Evolutionary conservation across 2,113 vertebrate species (phyloP), one percentile per base, ranked within the genome.

Genomic region (Scolopax mira): DNA sequence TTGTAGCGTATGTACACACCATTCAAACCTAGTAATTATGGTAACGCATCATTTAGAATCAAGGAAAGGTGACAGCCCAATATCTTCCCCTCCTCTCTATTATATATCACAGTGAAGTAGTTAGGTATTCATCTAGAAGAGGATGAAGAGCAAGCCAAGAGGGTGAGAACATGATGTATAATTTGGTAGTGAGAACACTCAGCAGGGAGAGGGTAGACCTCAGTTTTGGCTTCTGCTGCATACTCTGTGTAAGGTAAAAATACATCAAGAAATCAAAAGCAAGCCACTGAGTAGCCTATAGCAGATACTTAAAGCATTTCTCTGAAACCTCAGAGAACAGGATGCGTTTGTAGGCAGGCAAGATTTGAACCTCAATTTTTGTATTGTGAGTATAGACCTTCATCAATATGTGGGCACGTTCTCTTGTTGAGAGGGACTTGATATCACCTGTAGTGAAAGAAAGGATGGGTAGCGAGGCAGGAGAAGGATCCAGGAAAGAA

Each of bases 1-100:
- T 24, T 0, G 0, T 7, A 54, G 18, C 12, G 16, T 4, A 0
- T 39, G 6, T 0, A 30, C 35, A 0, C 33, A 46, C 28, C 11
- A 11, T 74, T 71, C 41, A 87, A 81, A 49, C 4, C 8, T 5
- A 70, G 18, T 24, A 54, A 33, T 51, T 66, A 31, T 30, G 7
- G 33, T 74, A 78, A 57, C 8, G 49, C 4, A 8, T 27, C 4
- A 7, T 31, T 65, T 65, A 58, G 88, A 83, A 17, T 16, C 65
- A 61, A 60, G 6, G 7, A 83, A 73, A 67, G 3, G 10, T 65
- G 46, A 28, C 6, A 77, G 14, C 13, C 46, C 23, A 33, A 3
- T 18, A 7, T 85, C 13, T 80, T 74, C 10, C 13, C 10, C 19
- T 84, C 33, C 9, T 44, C 11, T 21, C 10, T 54, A 3, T 84